Evolutionary conservation across 2,797 vertebrate species (phyloP), one percentile per base, ranked within the genome.

Genomic region (Dallia pectoralis): DNA sequence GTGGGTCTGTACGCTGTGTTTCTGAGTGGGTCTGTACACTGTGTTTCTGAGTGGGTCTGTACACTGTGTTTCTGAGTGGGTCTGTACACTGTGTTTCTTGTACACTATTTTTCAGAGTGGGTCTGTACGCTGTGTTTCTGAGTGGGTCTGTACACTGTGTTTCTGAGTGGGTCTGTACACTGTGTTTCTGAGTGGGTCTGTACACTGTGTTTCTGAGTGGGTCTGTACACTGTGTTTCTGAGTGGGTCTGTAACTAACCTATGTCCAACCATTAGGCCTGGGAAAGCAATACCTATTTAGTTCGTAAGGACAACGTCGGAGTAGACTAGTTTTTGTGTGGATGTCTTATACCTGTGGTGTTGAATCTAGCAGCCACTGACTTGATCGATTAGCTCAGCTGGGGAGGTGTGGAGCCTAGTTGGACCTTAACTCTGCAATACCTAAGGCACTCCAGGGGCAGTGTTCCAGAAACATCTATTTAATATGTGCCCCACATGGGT

Each of bases 1-100:
- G 47, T 63, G 4, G 27, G 70, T 49, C 33, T 59, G 70, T 7
- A 44, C 75, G 33, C 51, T 63, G 68, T 19, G 14, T 72, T 53
- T 69, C 29, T 72, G 71, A 73, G 40, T 36, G 30, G 40, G 40
- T 44, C 40, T 44, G 40, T 44, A 44, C 40, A 9, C 40, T 51
- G 47, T 63, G 27, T 76, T 61, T 66, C 6, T 68, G 36, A 65
- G 47, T 63, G 4, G 27, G 70, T 49, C 33, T 59, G 70, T 7
- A 44, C 40, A 9, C 40, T 14, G 29, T 36, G 33, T 67, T 36
- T 22, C 33, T 67, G 72, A 51, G 74, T 64, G 71, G 36, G 36
- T 40, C 36, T 40, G 36, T 40, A 40, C 36, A 5, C 36, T 49
- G 44, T 49, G 33, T 76, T 63, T 66, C 65, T 9, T 4, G 36